Base-by-base conservation (phyloP, 2,888 invertebrate species). In the Acanthosoma haemorrhoidale region DNA sequence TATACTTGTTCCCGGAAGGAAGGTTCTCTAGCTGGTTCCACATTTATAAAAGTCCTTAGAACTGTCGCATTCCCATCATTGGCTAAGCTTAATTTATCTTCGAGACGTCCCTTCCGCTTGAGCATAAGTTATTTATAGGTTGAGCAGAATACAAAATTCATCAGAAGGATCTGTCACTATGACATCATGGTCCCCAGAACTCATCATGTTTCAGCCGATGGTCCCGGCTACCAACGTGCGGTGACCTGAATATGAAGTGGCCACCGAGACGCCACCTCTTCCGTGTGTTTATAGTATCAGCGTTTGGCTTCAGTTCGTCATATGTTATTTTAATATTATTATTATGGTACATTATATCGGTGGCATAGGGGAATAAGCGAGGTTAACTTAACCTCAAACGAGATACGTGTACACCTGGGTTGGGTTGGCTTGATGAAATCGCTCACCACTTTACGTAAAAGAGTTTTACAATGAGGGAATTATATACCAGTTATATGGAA, bases 121-220 rank as follows among this genome's bases (percentile, higher is more conserved):
- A 21, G 61, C 34, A 36, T 51, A 51, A 25, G n/a, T 61, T 61
- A 61, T 61, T 61, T 61, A 61, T 61, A 36, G 61, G 34, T 61
- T 61, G 36, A 36, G 38, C 61, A 61, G 36, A 61, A 61, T 61
- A 41, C 41, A 41, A 41, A 15, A 61, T 61, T 61, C 61, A 61
- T 36, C 34, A 36, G 34, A 16, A 4, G 34, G 59, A 34, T 31
- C 31, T 59, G 61, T 61, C 34, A 61, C 61, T 61, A 21, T 61
- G 61, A 61, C 61, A 61, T 61, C 61, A 61, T 38, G 31, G n/a
- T 34, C 59, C 31, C 29, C 32, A 36, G 61, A 36, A 61, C 61
- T 61, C 61, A 61, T 61, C 36, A 36, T 32, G 34, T 61, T 61
- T 61, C 61, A 51, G n/a, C 5, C 51, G 51, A 51, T 51, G 51